Evolutionary conservation across 2,113 vertebrate genomes (phyloP).

Genomic region (Chloropsis hardwickii): DNA sequence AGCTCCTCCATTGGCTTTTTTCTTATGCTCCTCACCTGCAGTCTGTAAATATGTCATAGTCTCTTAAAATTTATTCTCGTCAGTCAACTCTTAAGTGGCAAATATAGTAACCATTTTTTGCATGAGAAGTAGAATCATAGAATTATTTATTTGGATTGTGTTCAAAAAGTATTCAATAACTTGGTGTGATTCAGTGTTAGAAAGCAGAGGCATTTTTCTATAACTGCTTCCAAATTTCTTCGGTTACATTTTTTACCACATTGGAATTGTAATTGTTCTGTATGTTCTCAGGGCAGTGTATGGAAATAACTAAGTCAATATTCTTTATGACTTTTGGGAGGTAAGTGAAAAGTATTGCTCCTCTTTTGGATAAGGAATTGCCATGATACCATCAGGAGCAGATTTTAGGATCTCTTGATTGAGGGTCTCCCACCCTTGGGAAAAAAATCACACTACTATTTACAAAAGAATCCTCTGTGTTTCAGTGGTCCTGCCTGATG

Average conservation of each 20-base stretch:
- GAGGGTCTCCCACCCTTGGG: neutral
- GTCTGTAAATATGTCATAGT: neutral
- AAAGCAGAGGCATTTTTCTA: neutral
- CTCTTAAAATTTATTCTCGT: neutral
- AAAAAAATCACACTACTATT: neutral
- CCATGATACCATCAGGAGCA: neutral
- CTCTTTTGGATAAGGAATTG: neutral
- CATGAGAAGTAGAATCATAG: neutral
- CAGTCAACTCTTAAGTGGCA: neutral
- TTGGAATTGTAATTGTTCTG: neutral
- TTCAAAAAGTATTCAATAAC: neutral
- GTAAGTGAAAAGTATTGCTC: neutral
- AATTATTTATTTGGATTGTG: neutral
- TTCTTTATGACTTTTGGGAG: neutral
- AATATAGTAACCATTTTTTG: neutral
- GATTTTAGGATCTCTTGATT: neutral
- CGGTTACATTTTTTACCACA: fast-evolving
- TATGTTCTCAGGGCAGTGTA: neutral
- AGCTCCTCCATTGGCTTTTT: neutral
- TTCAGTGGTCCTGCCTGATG: neutral
- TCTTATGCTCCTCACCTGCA: neutral
- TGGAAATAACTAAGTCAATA: neutral
- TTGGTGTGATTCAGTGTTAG: neutral
- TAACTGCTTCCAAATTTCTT: neutral
- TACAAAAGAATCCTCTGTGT: neutral